Percentiles rank a stretch among this genome's conserved stretches.
Evolutionary conservation across 2,797 vertebrate species (phyloP).

Genomic region (Labeo calbasu): DNA sequence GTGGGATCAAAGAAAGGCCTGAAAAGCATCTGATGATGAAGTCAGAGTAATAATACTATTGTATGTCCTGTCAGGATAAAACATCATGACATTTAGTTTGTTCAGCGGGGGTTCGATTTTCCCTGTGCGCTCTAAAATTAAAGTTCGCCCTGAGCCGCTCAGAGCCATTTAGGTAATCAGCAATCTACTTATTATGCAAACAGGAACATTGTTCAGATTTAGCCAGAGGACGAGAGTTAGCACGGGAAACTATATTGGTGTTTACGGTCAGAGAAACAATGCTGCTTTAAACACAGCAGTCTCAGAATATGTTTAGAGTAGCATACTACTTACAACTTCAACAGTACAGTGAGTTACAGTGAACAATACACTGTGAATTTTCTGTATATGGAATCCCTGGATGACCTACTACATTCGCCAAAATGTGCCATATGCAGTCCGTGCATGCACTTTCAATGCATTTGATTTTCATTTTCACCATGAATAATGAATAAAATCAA

Average conservation of each 20-base stretch:
- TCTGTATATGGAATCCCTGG: neutral
- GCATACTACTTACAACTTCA: neutral
- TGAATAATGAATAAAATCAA: neutral
- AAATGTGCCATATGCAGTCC: neutral
- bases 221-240: neutral
- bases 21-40: slow-evolving; percentile 16
- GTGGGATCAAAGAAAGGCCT: neutral
- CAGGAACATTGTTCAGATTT: slow-evolving; percentile 28
- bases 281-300: neutral
- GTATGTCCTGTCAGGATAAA: slow-evolving; percentile 25
- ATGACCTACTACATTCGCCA: neutral
- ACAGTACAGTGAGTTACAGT: neutral
- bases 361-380: neutral
- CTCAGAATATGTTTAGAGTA: neutral
- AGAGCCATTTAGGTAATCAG: slow-evolving; percentile 40
- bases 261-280: neutral
- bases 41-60: slow-evolving; percentile 2
- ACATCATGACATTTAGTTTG: slow-evolving; percentile 42
- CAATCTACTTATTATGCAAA: slow-evolving; percentile 55
- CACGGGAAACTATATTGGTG: neutral
- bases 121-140: slow-evolving; percentile 32
- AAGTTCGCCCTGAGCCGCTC: slow-evolving; percentile 33
- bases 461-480: neutral
- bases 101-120: slow-evolving; percentile 52
- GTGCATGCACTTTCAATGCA: neutral